Conservation (phyloP, 2,797 vertebrate genomes). For the Choloepus didactylus region DNA sequence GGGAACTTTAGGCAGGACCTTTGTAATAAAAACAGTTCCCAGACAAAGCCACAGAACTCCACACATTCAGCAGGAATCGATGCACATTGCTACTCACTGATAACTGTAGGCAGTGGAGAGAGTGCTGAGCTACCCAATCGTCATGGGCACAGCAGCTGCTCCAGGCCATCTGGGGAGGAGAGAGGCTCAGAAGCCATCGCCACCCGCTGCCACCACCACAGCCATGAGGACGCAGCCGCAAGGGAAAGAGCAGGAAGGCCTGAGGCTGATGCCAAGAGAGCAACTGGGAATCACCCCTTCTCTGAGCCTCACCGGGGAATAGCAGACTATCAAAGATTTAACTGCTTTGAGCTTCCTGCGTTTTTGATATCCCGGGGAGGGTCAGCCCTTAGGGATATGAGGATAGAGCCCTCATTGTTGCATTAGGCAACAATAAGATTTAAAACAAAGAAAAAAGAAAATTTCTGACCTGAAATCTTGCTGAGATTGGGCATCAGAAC, state of each 20-base stretch:
- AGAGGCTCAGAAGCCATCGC: neutral
- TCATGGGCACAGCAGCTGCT: neutral
- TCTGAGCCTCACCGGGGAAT: neutral
- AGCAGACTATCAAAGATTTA: neutral
- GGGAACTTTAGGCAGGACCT: neutral
- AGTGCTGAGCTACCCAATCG: rapidly evolving
- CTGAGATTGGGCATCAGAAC: neutral
- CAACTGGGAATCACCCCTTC: neutral
- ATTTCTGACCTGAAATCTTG: slow-evolving; percentile 32
- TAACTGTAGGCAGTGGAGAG: neutral
- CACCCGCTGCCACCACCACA: neutral
- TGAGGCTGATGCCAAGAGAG: neutral
- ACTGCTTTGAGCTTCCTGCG: slow-evolving; percentile 56
- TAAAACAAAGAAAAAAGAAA: neutral
- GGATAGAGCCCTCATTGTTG: neutral
- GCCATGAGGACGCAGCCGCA: neutral
- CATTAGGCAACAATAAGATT: neutral
- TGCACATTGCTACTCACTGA: rapidly evolving
- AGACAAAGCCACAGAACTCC: neutral
- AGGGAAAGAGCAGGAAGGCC: neutral
- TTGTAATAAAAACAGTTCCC: neutral
- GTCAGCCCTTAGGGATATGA: neutral
- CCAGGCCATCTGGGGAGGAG: neutral
- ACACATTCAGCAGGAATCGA: neutral
- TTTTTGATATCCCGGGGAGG: slow-evolving; percentile 17